Base-by-base conservation (phyloP, 2,797 vertebrate species). In the Acridotheres tristis region DNA sequence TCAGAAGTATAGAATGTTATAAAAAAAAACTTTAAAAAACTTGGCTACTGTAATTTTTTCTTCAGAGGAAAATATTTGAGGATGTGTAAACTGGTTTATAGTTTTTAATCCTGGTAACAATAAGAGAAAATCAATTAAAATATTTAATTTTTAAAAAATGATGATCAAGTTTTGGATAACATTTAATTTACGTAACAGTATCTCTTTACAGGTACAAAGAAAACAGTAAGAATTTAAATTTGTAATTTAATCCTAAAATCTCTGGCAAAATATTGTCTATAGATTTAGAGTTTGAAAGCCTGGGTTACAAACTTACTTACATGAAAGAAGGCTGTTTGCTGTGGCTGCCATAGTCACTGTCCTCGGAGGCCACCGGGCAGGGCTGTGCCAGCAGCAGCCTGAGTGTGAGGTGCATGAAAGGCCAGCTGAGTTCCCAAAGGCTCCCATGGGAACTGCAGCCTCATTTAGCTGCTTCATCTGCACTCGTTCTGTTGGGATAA, bases 301-400 rank as follows among this genome's bases (percentile, higher is more conserved):
- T 73, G 14, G 3, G 29, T 93, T 62, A 34, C 34, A 34, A 34
- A 34, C 34, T 34, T 34, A 30, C 5, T 45, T 26, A 11, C 2
- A 5, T 7, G 16, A 79, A 66, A 51, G 40, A 40, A 50, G 7
- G 26, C 22, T 63, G 1, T 89, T 76, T 54, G 17, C 7, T 80
- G 63, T 89, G 66, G 25, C 36, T 57, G n/a, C 18, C 3, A 1
- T 7, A 26, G 47, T 48, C 32, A 2, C 27, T 75, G 63, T 26
- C 40, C n/a, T 58, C 3, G 4, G 47, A 88, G 73, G 57, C 19
- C 47, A 50, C 9, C 0, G 0, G 25, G 25, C 4, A 67, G 48
- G 81, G 42, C 53, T 67, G 10, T 74, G 74, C 43, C 58, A 57
- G 59, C 59, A 85, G 66, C 57, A 77, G 42, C 42, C 40, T 29